Conservation (phyloP, 2,113 vertebrate genomes). For the Danionella cerebrum region DNA sequence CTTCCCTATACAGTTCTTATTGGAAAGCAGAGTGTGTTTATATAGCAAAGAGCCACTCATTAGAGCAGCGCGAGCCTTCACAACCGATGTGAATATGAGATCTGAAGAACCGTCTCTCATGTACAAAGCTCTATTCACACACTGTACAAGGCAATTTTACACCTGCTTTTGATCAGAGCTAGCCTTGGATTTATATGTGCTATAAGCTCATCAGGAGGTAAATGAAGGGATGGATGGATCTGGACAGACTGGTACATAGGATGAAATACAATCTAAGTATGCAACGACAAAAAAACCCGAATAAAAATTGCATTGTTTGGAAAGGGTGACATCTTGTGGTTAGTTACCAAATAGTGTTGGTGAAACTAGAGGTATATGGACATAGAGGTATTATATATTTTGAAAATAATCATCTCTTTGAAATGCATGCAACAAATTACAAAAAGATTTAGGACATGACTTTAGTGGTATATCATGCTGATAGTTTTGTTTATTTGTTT, state of each 20-base stretch:
- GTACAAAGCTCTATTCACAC: not conserved
- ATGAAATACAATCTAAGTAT: too few species aligned
- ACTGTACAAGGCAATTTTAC: not conserved
- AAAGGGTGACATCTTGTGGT: slow-evolving; percentile 30
- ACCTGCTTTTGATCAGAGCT: not conserved
- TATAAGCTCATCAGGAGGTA: not conserved
- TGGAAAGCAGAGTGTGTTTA: slow-evolving; percentile 35
- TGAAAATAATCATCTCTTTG: too few species aligned
- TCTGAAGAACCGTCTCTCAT: not conserved
- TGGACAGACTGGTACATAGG: too few species aligned
- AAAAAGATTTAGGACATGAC: too few species aligned
- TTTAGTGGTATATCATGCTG: too few species aligned
- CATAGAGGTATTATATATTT: not conserved
- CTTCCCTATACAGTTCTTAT: slow-evolving; percentile 42
- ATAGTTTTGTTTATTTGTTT: too few species aligned
- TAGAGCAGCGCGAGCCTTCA: slow-evolving; percentile 10
- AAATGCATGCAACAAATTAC: too few species aligned
- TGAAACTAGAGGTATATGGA: not conserved
- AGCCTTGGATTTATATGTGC: not conserved
- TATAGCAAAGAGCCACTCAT: slow-evolving; percentile 30
- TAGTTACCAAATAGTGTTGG: not conserved
- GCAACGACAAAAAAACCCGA: too few species aligned
- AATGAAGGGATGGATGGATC: not conserved
- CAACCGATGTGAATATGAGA: not conserved
- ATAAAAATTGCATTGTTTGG: slow-evolving; percentile 10